A percentile compares a stretch with the other conserved stretches of the same genome.
Conservation (phyloP, 35 echinoderm and acorn worm genomes). For the Patiria miniata region DNA sequence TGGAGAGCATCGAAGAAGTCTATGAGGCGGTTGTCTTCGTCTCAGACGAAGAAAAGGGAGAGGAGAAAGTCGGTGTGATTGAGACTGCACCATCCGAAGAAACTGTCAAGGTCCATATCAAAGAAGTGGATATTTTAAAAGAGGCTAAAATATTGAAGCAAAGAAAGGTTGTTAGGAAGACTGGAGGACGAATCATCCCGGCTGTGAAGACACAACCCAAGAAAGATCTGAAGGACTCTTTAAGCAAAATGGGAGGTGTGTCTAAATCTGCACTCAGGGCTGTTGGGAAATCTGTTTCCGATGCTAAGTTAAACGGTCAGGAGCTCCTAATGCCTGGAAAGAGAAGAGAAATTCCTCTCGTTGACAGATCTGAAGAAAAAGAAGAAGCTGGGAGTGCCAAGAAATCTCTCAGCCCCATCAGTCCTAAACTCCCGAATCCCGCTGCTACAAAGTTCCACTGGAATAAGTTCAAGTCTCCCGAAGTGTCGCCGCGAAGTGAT, state of each 20-base stretch:
- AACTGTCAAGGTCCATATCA: background rate
- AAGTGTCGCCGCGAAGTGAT: conserved; percentile 36
- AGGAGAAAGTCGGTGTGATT: background rate
- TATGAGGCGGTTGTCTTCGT: conserved; percentile 52
- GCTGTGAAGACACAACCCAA: background rate
- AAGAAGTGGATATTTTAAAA: background rate
- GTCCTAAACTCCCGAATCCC: conserved; percentile 61
- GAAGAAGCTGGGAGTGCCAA: background rate
- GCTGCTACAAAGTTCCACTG: background rate
- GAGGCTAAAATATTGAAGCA: conserved; percentile 1
- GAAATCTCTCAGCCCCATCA: conserved; percentile 47
- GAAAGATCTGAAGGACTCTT: background rate
- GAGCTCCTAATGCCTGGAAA: background rate
- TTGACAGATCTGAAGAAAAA: conserved; percentile 16
- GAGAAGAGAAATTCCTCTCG: background rate
- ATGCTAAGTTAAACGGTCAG: background rate
- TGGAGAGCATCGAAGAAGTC: conserved; percentile 58
- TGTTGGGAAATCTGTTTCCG: background rate
- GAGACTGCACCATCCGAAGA: background rate
- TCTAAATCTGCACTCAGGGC: background rate
- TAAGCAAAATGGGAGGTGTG: background rate
- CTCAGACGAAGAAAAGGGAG: conserved; percentile 38
- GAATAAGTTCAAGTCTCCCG: conserved; percentile 54
- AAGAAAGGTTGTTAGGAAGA: background rate
- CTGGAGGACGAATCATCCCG: background rate